Evolutionary conservation across 2,797 vertebrate species (phyloP).

Genomic region (Avahi laniger): DNA sequence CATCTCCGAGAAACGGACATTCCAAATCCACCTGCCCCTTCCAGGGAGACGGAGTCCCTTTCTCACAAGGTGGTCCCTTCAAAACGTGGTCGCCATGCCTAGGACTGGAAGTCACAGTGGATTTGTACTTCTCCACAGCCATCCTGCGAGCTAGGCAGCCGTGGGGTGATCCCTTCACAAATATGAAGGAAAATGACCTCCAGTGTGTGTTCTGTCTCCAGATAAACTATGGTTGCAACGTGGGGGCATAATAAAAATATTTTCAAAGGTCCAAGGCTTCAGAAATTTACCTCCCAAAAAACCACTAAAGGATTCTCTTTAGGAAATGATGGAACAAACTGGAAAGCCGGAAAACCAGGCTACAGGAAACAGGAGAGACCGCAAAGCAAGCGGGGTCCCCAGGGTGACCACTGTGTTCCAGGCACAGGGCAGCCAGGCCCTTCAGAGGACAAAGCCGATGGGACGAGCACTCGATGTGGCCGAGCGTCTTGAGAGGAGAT

Average conservation of each 20-base stretch:
- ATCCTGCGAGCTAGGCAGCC: neutral
- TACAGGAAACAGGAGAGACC: neutral
- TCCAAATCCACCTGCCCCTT: neutral
- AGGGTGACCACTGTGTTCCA: rapidly evolving
- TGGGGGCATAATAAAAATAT: neutral
- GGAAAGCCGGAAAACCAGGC: neutral
- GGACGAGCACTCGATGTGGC: neutral
- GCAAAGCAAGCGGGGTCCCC: neutral
- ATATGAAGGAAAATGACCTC: neutral
- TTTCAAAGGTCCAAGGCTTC: neutral
- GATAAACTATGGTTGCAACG: neutral
- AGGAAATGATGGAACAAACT: neutral
- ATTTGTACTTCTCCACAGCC: neutral
- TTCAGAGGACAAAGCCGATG: neutral
- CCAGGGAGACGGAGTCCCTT: neutral
- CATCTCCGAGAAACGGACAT: neutral
- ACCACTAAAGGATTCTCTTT: neutral
- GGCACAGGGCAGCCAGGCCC: neutral
- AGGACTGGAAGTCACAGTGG: neutral
- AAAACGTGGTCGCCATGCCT: neutral
- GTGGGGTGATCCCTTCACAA: neutral
- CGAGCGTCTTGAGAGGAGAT: neutral
- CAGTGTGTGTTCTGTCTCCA: neutral
- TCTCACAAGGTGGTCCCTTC: neutral
- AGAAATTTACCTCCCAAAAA: neutral